Evolutionary conservation across 2,113 vertebrate species (phyloP).

Genomic region (Columba janthina): DNA sequence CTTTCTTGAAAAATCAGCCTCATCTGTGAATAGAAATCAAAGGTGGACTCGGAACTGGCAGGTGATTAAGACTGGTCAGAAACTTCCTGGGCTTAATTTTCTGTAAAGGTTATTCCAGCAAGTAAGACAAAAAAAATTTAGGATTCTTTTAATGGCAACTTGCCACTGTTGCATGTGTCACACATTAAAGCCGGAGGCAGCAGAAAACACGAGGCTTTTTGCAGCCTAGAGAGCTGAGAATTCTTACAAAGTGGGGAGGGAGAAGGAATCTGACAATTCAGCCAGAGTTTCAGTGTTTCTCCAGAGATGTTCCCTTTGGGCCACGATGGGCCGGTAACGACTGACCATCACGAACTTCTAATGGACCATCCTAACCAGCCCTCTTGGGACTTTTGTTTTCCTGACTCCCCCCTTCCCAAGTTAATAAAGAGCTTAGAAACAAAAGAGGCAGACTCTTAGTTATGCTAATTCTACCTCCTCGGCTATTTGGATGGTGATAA

Average conservation of each 20-base stretch:
- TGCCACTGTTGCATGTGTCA: neutral
- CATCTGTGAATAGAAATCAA: neutral
- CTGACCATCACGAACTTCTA: conserved; percentile 31
- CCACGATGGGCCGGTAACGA: conserved; percentile 34
- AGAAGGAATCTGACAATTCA: neutral
- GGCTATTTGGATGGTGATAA: conserved; percentile 41
- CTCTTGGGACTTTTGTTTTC: conserved; percentile 24
- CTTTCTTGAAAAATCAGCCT: conserved; percentile 15
- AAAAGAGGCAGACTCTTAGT: conserved; percentile 50
- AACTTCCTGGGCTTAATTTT: neutral
- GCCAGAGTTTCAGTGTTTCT: neutral
- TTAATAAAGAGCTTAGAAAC: conserved; percentile 56
- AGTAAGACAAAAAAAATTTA: neutral
- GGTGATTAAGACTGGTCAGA: neutral
- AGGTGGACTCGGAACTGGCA: neutral
- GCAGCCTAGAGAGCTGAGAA: neutral
- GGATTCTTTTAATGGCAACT: neutral
- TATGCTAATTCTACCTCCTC: conserved; percentile 60
- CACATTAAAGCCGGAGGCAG: neutral
- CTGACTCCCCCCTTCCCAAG: conserved; percentile 34
- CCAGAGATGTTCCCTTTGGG: neutral
- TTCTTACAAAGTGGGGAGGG: neutral
- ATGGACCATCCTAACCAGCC: conserved; percentile 9
- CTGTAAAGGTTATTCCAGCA: neutral
- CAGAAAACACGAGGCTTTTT: neutral